These are phyloP conservation scores for Diarsia dahlii DNA, from an alignment of 2,888 invertebrate genomes.

Conservation along the genomic window DNA sequence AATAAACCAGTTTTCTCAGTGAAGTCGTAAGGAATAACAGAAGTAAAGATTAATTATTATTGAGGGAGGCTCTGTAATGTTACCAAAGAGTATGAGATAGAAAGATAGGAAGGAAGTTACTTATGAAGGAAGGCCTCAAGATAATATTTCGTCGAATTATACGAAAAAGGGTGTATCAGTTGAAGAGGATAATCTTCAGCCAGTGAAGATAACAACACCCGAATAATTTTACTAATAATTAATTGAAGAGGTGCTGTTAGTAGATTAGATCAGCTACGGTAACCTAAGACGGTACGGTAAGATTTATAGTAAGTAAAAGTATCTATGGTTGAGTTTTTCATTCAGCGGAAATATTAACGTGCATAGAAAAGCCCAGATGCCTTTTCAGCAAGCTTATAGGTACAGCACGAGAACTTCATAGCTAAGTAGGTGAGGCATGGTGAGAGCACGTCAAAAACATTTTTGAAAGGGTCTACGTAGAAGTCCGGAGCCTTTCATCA, in stretches of 20 bases:
- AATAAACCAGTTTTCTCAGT: constrained; percentile 4
- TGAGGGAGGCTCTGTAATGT: background rate
- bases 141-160: constrained; percentile 9
- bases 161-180: background rate
- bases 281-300: background rate
- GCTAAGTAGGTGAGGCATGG: background rate
- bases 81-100: background rate
- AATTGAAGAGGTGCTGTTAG: background rate
- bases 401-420: background rate
- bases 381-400: too few species aligned
- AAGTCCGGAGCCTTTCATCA: background rate
- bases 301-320: background rate
- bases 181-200: constrained; percentile 16
- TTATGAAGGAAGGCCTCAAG: background rate
- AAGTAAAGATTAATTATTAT: constrained; percentile 1
- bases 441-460: background rate
- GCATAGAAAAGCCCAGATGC: background rate
- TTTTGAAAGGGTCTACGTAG: background rate
- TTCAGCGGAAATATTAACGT: background rate
- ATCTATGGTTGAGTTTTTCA: background rate
- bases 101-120: constrained; percentile 1
- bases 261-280: background rate
- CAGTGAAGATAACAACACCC: constrained; percentile 4
- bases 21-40: constrained; percentile 1
- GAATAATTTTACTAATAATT: background rate